phyloP scores from a whole-genome alignment of 2,797 vertebrate genomes.

The Dermochelys coriacea region DNA sequence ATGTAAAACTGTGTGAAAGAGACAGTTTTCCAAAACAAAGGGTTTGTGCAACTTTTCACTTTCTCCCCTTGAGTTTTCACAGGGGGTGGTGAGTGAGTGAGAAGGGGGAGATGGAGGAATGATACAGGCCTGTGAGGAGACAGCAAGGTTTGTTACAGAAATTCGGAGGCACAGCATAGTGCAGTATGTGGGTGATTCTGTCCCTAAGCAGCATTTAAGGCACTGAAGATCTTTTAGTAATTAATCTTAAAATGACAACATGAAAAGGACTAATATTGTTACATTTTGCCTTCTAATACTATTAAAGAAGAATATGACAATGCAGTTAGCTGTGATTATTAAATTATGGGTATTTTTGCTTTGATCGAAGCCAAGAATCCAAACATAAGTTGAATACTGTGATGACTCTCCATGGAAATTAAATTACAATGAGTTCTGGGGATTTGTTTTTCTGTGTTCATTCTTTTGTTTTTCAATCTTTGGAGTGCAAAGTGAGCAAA shows the following conservation, averaged over 20 bases:
- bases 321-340: constrained; percentile 41
- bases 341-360: constrained; percentile 55
- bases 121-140: neutral
- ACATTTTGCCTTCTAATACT: constrained; percentile 13
- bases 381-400: neutral
- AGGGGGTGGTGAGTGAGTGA: neutral
- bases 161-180: neutral
- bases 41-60: neutral
- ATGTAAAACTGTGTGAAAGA: neutral
- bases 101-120: neutral
- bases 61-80: neutral
- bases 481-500: neutral
- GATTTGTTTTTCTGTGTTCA: neutral
- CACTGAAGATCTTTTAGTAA: constrained; percentile 16
- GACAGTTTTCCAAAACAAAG: neutral
- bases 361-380: constrained; percentile 13
- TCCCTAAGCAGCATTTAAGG: constrained; percentile 14
- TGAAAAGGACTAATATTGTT: constrained; percentile 15
- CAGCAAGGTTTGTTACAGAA: neutral
- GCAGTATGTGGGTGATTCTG: neutral
- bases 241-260: constrained; percentile 37
- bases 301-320: constrained; percentile 32
- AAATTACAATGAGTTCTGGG: constrained; percentile 47
- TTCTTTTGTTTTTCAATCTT: neutral
- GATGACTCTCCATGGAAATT: constrained; percentile 21